phyloP scores from a whole-genome alignment of 2,113 vertebrate species.

The Neomonachus schauinslandi region DNA sequence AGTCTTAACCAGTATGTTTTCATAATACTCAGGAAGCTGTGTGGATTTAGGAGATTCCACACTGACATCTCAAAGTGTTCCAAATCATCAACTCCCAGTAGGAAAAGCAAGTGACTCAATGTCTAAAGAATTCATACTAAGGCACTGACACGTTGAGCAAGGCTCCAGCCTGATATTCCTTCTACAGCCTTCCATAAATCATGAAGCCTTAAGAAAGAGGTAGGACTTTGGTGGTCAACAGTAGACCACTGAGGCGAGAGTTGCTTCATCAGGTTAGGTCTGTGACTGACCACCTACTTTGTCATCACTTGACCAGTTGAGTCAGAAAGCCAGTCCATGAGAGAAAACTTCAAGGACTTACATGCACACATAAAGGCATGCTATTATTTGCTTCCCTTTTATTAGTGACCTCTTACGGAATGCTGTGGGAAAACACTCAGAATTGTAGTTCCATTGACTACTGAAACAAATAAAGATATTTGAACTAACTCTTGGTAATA shows the following conservation, averaged over 20 bases:
- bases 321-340: conserved; percentile 55
- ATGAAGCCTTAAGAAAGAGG: conserved; percentile 17
- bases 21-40: conserved; percentile 16
- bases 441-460: conserved; percentile 81
- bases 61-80: conserved; percentile 22
- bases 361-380: not conserved
- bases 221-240: conserved; percentile 38
- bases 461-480: conserved; percentile 74
- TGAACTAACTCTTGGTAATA: conserved; percentile 30
- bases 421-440: conserved; percentile 84
- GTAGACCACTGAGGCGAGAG: conserved; percentile 65
- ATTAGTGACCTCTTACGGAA: conserved; percentile 84
- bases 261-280: conserved; percentile 15
- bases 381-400: conserved; percentile 78
- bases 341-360: conserved; percentile 38
- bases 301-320: conserved; percentile 51
- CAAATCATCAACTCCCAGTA: conserved; percentile 47
- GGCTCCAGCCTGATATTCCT: conserved; percentile 72
- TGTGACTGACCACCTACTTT: conserved; percentile 71
- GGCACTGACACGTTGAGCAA: conserved; percentile 65
- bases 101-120: conserved; percentile 57
- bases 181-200: conserved; percentile 72
- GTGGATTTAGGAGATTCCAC: conserved; percentile 60
- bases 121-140: conserved; percentile 61
- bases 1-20: conserved; percentile 48